Evolutionary conservation across 2,797 vertebrate species (phyloP).

Genomic region (Pterois miles): DNA sequence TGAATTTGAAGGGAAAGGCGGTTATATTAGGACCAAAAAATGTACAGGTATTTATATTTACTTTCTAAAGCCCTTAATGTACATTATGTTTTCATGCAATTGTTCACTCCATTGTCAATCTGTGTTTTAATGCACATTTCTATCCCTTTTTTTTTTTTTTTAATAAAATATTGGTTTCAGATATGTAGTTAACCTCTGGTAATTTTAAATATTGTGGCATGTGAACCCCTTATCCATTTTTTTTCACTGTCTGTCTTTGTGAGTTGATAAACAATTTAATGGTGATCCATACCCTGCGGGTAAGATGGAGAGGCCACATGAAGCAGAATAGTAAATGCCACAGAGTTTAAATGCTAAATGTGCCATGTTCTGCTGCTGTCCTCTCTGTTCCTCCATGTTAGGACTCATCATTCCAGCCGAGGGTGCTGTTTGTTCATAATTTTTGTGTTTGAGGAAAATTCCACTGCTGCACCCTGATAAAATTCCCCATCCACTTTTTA

Average conservation of each 20-base stretch:
- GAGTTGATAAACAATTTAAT: too few relatives aligned
- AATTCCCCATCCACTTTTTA: background rate
- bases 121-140: background rate
- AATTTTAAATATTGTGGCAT: background rate
- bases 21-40: rapidly evolving
- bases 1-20: background rate
- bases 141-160: background rate
- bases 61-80: background rate
- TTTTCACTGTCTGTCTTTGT: too few relatives aligned
- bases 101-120: background rate
- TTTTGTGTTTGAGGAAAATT: background rate
- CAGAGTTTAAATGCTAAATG: too few relatives aligned
- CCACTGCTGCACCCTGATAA: background rate
- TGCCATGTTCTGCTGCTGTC: too few relatives aligned
- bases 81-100: background rate
- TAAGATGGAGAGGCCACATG: too few relatives aligned
- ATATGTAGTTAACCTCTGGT: background rate
- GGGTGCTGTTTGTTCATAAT: background rate
- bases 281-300: too few relatives aligned
- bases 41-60: slow-evolving; percentile 41
- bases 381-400: too few relatives aligned
- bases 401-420: background rate
- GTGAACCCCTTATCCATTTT: background rate
- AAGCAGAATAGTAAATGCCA: too few relatives aligned
- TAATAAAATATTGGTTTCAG: background rate